Evolutionary conservation across 35 echinoderm and acorn worm species (phyloP).

Genomic region (Anneissia japonica): DNA sequence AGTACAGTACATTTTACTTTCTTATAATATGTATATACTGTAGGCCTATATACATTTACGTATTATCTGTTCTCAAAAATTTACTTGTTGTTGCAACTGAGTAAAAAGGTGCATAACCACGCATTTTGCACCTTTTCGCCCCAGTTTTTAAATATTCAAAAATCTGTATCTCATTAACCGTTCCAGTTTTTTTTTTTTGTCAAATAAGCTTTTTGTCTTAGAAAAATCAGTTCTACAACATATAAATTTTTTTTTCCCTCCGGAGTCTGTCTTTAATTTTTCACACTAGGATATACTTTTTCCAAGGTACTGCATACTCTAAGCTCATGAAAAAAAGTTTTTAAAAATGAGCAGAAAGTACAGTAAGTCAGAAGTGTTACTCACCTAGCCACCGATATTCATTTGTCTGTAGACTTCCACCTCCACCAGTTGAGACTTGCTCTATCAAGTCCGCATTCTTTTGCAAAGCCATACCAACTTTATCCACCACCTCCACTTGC

Average conservation of each 20-base stretch:
- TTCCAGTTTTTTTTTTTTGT: too few relatives aligned
- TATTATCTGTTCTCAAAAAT: too few relatives aligned
- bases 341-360: not conserved
- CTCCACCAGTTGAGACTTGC: conserved; percentile 60
- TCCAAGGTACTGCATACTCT: not conserved
- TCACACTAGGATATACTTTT: not conserved
- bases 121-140: too few relatives aligned
- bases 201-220: too few relatives aligned
- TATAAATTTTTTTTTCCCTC: not conserved
- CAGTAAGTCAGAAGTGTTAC: not conserved
- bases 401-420: conserved; percentile 65
- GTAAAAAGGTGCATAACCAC: too few relatives aligned
- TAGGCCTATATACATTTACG: too few relatives aligned
- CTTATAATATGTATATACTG: too few relatives aligned
- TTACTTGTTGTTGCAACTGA: too few relatives aligned
- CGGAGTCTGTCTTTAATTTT: not conserved
- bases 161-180: too few relatives aligned
- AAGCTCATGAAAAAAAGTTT: not conserved
- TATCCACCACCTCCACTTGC: conserved; percentile 3
- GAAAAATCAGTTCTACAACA: too few relatives aligned
- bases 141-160: too few relatives aligned
- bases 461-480: conserved; percentile 27
- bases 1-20: too few relatives aligned
- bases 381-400: conserved; percentile 91
- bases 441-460: conserved; percentile 58